Conservation (phyloP, 2,797 vertebrate genomes). For the Xenentodon cancila region DNA sequence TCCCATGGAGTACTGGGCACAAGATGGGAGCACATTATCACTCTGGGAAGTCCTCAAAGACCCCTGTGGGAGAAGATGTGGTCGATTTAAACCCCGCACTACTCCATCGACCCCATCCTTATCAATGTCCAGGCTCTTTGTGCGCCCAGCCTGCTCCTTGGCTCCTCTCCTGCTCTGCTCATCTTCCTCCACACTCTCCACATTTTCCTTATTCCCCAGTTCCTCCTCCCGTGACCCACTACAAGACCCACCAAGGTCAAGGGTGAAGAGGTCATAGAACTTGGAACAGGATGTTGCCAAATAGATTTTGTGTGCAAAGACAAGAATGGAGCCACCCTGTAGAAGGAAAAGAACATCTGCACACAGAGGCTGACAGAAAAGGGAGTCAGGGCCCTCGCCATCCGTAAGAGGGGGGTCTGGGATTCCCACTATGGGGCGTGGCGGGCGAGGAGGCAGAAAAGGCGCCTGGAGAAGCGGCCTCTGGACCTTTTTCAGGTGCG, state of each 20-base stretch:
- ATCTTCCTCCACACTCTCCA: slow-evolving; percentile 76
- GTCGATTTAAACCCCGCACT: slow-evolving; percentile 61
- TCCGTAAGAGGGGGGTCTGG: slow-evolving; percentile 81
- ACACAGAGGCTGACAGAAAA: slow-evolving; percentile 87
- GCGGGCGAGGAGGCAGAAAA: slow-evolving; percentile 89
- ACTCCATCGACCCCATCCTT: slow-evolving; percentile 74
- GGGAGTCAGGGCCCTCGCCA: slow-evolving; percentile 81
- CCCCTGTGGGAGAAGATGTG: slow-evolving; percentile 71
- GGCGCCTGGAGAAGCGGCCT: slow-evolving; percentile 90
- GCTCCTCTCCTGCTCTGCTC: slow-evolving; percentile 81
- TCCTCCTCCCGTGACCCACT: slow-evolving; percentile 30
- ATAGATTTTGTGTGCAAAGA: slow-evolving; percentile 92
- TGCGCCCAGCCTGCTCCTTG: slow-evolving; percentile 84
- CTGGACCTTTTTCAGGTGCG: slow-evolving; percentile 90
- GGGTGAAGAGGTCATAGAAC: slow-evolving; percentile 90
- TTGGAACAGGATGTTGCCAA: slow-evolving; percentile 92
- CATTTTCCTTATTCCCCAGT: slow-evolving; percentile 58
- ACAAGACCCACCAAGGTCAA: slow-evolving; percentile 72
- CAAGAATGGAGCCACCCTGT: slow-evolving; percentile 78
- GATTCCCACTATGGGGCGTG: slow-evolving; percentile 87
- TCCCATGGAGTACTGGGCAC: slow-evolving; percentile 59
- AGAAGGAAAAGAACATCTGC: slow-evolving; percentile 89
- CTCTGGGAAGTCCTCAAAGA: slow-evolving; percentile 85
- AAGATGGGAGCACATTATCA: slow-evolving; percentile 80
- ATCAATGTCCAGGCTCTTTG: slow-evolving; percentile 86